These are phyloP conservation scores for Pherbina coryleti DNA, from an alignment of 2,888 invertebrate genomes.

Conservation along the genomic window DNA sequence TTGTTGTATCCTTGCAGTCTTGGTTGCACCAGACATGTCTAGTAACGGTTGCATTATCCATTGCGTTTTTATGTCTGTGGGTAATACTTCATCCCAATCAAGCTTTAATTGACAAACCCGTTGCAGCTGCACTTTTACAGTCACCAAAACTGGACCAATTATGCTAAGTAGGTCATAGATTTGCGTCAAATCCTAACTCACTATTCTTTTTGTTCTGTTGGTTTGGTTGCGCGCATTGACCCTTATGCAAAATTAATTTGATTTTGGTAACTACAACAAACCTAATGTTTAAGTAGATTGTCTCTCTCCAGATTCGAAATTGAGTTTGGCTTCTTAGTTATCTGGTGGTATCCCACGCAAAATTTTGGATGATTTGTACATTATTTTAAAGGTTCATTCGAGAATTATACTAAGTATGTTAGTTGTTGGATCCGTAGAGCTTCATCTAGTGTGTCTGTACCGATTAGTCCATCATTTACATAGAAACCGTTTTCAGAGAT, in stretches of 20 bases:
- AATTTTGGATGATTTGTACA: conserved; percentile 23
- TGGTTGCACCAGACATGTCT: neutral
- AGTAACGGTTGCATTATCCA: neutral
- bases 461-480: conserved; percentile 40
- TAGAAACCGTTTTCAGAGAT: conserved; percentile 27
- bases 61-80: too few species aligned
- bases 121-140: too few species aligned
- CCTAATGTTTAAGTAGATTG: conserved; percentile 3
- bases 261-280: conserved; percentile 36
- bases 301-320: neutral
- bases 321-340: conserved; percentile 11
- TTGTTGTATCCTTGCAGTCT: too few species aligned
- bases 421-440: conserved; percentile 28
- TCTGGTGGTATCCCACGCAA: neutral
- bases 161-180: too few species aligned
- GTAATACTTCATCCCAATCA: too few species aligned
- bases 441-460: conserved; percentile 17
- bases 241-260: conserved; percentile 37
- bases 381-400: conserved; percentile 34
- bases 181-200: too few species aligned
- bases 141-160: too few species aligned
- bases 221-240: neutral
- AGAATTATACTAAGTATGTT: conserved; percentile 26
- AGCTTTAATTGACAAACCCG: too few species aligned
- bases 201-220: too few species aligned